A percentile compares a stretch with the other conserved stretches of the same genome.
These are phyloP conservation scores for Vicugna pacos DNA, from an alignment of 2,113 vertebrate genomes.

Conservation along the genomic window DNA sequence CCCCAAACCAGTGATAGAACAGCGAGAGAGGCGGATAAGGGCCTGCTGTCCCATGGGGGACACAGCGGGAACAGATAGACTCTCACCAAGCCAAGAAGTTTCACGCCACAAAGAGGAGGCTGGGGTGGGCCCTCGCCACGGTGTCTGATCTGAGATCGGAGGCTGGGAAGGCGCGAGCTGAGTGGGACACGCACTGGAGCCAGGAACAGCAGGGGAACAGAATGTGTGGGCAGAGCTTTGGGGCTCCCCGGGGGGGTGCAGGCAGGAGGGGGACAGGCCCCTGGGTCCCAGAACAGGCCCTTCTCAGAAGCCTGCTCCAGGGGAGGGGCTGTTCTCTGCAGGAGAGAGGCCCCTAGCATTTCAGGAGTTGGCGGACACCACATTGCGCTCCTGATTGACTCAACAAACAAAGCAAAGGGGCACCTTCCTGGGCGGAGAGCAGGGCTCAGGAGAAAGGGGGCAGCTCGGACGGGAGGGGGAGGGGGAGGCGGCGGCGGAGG, in stretches of 20 bases:
- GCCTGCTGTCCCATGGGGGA: not conserved
- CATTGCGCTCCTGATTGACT: rapidly evolving
- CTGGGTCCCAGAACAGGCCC: not conserved
- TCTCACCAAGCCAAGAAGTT: not conserved
- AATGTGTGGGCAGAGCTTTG: rapidly evolving
- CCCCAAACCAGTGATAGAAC: rapidly evolving
- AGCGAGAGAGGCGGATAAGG: rapidly evolving
- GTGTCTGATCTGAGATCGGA: not conserved
- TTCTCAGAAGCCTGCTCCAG: rapidly evolving
- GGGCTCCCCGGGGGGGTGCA: too few relatives aligned
- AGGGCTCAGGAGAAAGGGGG: not conserved
- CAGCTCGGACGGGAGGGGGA: not conserved
- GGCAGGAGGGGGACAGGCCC: rapidly evolving
- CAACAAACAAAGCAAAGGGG: not conserved
- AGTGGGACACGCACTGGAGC: not conserved
- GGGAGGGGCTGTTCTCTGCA: rapidly evolving
- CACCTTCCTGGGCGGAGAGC: rapidly evolving
- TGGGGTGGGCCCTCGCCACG: not conserved
- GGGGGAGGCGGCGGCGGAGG: rapidly evolving
- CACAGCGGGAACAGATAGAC: not conserved
- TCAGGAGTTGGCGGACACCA: not conserved
- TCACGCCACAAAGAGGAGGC: not conserved
- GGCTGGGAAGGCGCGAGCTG: not conserved
- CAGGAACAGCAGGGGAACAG: not conserved
- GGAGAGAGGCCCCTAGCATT: not conserved